Evolutionary conservation across 2,888 invertebrate genomes (phyloP).

Genomic region (Nephrotoma appendiculata): DNA sequence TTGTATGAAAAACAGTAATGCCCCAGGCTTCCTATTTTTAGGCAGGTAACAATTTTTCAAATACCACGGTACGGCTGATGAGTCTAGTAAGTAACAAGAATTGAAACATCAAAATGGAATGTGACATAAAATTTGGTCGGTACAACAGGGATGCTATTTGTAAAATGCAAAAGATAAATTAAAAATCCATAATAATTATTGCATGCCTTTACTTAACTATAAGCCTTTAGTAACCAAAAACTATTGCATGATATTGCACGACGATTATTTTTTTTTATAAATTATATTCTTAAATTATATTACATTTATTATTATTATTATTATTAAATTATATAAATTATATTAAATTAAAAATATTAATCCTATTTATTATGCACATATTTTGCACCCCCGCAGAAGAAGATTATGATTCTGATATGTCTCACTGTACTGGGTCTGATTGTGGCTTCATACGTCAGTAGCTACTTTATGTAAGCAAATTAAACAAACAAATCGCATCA

Average conservation of each 20-base stretch:
- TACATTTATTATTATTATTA: conserved; percentile 1
- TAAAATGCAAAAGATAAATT: not conserved
- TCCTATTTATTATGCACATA: not conserved
- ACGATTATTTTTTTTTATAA: not conserved
- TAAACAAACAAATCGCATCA: conserved; percentile 14
- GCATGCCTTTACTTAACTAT: not conserved
- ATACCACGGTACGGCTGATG: too few species aligned
- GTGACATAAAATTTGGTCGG: too few species aligned
- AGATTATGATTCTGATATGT: conserved; percentile 85
- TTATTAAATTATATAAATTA: not conserved
- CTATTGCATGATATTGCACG: not conserved
- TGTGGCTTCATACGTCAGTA: conserved; percentile 54
- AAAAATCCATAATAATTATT: not conserved
- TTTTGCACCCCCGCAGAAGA: conserved; percentile 49
- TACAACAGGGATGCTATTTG: too few species aligned
- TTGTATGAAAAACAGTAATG: too few species aligned
- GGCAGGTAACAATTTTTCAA: too few species aligned
- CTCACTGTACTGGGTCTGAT: conserved; percentile 70
- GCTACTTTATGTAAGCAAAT: conserved; percentile 39
- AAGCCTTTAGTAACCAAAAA: not conserved
- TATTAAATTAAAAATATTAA: not conserved
- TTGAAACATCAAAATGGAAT: too few species aligned
- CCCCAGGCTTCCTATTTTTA: too few species aligned
- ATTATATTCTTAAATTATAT: not conserved
- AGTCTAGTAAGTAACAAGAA: too few species aligned